phyloP scores from a whole-genome alignment of 2,113 vertebrate genomes.

The Irena cyanogastra region DNA sequence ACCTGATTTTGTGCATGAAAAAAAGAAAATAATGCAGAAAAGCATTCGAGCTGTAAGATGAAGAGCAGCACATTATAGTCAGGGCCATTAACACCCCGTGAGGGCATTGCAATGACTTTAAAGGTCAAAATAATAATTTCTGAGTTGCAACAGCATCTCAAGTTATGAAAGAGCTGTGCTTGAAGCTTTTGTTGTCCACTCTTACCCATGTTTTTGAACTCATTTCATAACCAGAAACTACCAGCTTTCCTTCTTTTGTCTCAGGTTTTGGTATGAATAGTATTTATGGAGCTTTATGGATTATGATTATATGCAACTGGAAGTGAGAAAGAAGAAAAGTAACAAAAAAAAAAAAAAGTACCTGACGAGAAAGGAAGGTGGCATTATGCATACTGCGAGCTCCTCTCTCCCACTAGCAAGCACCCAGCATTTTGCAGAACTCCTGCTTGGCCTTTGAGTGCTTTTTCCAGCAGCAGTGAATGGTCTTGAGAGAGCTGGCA shows the following conservation, averaged over 20 bases:
- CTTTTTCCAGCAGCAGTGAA: not conserved
- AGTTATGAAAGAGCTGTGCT: not conserved
- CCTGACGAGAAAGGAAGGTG: not conserved
- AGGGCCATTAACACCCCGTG: not conserved
- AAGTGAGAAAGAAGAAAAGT: not conserved
- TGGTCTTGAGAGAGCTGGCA: not conserved
- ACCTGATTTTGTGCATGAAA: not conserved
- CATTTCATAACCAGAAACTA: not conserved
- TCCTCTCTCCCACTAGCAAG: not conserved
- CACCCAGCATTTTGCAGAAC: not conserved
- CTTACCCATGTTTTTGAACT: not conserved
- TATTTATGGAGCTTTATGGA: not conserved
- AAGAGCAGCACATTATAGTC: not conserved
- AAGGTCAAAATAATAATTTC: not conserved
- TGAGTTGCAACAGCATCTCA: not conserved
- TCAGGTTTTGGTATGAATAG: not conserved
- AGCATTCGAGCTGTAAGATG: not conserved
- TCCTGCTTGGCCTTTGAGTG: not conserved
- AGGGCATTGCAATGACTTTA: not conserved
- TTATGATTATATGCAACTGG: not conserved
- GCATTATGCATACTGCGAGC: fast-evolving
- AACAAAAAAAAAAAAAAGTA: not conserved
- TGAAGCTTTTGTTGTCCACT: not conserved
- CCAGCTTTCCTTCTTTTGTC: not conserved
- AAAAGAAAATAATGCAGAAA: not conserved